These are phyloP conservation scores for Rotaria macrura DNA, from an alignment of 2,888 invertebrate species.

Conservation along the genomic window DNA sequence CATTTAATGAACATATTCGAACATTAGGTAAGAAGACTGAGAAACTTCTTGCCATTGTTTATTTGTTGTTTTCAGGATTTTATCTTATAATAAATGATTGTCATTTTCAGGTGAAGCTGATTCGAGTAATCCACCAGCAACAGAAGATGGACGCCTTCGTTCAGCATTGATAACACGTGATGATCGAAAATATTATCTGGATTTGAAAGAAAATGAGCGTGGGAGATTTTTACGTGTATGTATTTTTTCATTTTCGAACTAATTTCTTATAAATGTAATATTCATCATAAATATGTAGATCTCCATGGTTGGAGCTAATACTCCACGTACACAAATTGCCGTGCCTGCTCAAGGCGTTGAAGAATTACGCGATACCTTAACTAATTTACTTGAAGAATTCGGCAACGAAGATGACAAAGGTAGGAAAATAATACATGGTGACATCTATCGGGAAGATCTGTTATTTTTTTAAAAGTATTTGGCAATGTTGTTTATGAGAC, in stretches of 20 bases:
- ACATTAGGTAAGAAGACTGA: conserved; percentile 63
- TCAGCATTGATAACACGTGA: conserved; percentile 46
- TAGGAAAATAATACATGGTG: background rate
- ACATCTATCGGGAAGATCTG: background rate
- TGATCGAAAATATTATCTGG: conserved; percentile 94
- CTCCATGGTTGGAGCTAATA: conserved; percentile 34
- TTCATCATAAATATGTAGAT: background rate
- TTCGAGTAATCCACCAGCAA: background rate
- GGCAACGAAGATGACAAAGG: conserved; percentile 64
- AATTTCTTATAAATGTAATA: no score
- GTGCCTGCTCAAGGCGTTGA: conserved; percentile 98
- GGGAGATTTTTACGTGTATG: conserved; percentile 77
- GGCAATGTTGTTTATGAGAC: background rate
- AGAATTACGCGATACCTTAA: conserved; percentile 91
- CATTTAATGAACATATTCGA: conserved; percentile 90
- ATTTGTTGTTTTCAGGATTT: no score
- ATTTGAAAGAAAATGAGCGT: conserved; percentile 92
- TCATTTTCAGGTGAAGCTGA: background rate
- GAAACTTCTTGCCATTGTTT: no score
- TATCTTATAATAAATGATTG: no score
- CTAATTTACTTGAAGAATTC: conserved; percentile 86
- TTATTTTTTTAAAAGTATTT: no score
- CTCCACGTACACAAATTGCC: conserved; percentile 70
- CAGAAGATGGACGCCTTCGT: background rate
- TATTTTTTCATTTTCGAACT: no score